Conservation (phyloP, 2,113 vertebrate genomes). For the Cercopithecus mona region DNA sequence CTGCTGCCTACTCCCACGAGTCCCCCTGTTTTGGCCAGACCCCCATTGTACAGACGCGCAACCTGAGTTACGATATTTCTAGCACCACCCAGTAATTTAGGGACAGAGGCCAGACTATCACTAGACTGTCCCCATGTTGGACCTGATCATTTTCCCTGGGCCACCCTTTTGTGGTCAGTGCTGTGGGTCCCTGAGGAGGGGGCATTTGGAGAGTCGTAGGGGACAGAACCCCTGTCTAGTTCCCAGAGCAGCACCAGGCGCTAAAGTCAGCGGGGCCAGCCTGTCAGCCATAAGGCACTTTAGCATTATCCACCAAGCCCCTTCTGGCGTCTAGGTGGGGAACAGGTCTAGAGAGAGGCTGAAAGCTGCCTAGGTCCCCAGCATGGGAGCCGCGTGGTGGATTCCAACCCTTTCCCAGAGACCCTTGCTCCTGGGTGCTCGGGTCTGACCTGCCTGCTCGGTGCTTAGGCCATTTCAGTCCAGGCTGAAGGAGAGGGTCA, state of each 20-base stretch:
- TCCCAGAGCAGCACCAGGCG: neutral
- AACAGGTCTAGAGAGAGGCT: neutral
- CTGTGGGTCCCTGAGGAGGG: neutral
- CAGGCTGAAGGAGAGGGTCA: neutral
- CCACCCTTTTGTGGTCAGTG: neutral
- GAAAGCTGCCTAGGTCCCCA: neutral
- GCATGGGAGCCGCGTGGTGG: rapidly evolving
- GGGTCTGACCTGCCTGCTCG: neutral
- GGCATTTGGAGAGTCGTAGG: no score
- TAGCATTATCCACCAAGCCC: neutral
- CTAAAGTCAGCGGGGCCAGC: neutral
- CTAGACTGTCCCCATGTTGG: neutral
- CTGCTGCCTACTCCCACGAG: rapidly evolving
- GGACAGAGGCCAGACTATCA: neutral
- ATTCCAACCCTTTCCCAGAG: neutral
- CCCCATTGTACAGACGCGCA: neutral
- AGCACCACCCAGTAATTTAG: neutral
- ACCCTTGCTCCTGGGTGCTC: neutral
- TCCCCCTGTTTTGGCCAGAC: neutral
- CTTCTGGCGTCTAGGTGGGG: neutral
- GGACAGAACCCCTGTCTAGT: neutral
- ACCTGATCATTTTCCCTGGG: neutral
- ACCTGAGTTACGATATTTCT: neutral
- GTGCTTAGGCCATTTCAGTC: no score
- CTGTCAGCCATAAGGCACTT: neutral